A percentile compares a stretch with the other conserved stretches of the same genome.
Evolutionary conservation across 2,888 invertebrate species (phyloP).

Genomic region (Caenorhabditis sulstoni): DNA sequence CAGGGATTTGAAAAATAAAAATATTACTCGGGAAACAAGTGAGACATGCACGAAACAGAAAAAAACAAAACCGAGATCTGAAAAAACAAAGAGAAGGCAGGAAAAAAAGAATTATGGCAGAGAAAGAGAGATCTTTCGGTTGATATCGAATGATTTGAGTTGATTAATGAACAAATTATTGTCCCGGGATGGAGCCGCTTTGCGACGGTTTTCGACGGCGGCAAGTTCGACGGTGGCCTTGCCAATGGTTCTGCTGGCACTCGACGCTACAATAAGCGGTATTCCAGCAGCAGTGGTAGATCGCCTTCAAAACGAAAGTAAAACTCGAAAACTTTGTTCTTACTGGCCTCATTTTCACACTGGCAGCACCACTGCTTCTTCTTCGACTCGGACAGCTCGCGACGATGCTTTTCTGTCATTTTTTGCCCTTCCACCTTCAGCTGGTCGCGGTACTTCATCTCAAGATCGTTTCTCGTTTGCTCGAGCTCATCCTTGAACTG

Average conservation of each 20-base stretch:
- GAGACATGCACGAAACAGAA: too few relatives aligned
- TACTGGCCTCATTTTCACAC: slow-evolving; percentile 71
- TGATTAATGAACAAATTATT: background rate
- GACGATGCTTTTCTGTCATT: slow-evolving; percentile 85
- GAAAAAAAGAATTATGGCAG: background rate
- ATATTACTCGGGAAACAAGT: too few relatives aligned
- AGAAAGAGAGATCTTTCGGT: background rate
- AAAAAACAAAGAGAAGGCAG: too few relatives aligned
- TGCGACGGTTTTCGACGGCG: slow-evolving; percentile 45
- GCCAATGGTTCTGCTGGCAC: slow-evolving; percentile 85
- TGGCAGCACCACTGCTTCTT: slow-evolving; percentile 86
- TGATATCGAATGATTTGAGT: background rate
- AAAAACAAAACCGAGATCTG: too few relatives aligned
- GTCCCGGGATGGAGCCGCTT: background rate
- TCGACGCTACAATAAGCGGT: slow-evolving; percentile 90
- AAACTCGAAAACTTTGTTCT: too few relatives aligned
- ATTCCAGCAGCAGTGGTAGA: slow-evolving; percentile 92
- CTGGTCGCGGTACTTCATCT: slow-evolving; percentile 81
- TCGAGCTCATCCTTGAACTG: slow-evolving; percentile 81
- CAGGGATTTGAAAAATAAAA: background rate
- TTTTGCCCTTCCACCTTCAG: slow-evolving; percentile 83
- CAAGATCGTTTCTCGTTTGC: slow-evolving; percentile 78
- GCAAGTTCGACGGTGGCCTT: slow-evolving; percentile 77
- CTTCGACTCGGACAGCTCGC: slow-evolving; percentile 86
- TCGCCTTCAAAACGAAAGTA: slow-evolving; percentile 84